phyloP scores from a whole-genome alignment of 2,888 invertebrate genomes.

The Hypolimnas misippus region DNA sequence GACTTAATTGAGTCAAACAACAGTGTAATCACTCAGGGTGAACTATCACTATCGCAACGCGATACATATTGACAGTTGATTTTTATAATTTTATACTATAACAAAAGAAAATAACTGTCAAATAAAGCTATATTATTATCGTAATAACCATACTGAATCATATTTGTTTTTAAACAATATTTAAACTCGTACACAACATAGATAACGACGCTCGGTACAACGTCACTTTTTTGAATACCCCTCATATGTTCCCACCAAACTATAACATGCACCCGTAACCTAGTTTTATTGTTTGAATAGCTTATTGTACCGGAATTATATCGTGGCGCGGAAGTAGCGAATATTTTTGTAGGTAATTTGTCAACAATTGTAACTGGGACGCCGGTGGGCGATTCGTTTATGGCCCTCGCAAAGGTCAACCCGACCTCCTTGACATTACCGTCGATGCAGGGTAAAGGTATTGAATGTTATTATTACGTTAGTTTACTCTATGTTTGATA shows the following conservation, averaged over 20 bases:
- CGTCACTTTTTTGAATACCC: conserved; percentile 34
- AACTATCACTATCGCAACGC: too few relatives aligned
- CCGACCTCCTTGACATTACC: conserved; percentile 65
- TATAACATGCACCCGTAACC: conserved; percentile 38
- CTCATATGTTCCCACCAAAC: conserved; percentile 27
- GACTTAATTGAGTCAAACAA: too few relatives aligned
- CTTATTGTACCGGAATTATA: conserved; percentile 41
- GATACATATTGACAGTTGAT: too few relatives aligned
- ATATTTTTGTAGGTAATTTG: conserved; percentile 57
- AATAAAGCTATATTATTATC: too few relatives aligned
- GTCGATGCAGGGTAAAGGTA: conserved; percentile 48
- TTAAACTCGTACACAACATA: not conserved
- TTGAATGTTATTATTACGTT: conserved; percentile 24
- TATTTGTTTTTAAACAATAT: not conserved
- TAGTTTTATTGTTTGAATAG: conserved; percentile 44
- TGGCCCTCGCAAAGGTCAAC: conserved; percentile 59
- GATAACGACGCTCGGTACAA: conserved; percentile 17
- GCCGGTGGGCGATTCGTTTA: conserved; percentile 52
- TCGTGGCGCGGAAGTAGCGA: conserved; percentile 38
- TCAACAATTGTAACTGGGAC: conserved; percentile 61
- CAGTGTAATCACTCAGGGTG: too few relatives aligned
- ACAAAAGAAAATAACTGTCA: too few relatives aligned
- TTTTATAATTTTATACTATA: too few relatives aligned
- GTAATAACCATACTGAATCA: too few relatives aligned
- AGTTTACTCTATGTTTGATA: not conserved